Base-by-base conservation (phyloP, 2,113 vertebrate genomes). In the Pelodiscus sinensis region DNA sequence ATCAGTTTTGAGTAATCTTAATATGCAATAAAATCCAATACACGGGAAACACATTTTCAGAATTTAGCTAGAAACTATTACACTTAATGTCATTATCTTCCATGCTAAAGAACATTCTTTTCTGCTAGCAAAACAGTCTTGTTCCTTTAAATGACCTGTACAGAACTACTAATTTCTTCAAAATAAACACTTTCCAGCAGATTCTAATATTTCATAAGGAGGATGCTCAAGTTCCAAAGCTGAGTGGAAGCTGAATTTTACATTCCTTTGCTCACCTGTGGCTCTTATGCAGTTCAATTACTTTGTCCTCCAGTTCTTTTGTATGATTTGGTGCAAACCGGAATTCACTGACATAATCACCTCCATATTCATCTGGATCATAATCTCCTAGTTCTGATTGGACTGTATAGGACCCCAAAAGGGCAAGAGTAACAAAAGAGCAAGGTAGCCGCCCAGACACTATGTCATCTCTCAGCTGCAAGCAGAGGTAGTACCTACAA, bases 321-420 rank as follows among this genome's bases (percentile, higher is more conserved):
- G 99, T 99, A 96, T 99, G 99, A 94, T 99, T 99, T 0, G 99
- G 99, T 1, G 99, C 99, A 0, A 99, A 98, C 94, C 98, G 99
- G 84, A 99, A 98, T 24, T 99, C 99, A 0, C 98, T 99, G 93
- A 99, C 94, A 84, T 99, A 99, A 95, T 99, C 99, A 1, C 97
- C 98, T 83, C 98, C 98, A 1, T 98, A 98, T 78, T 99, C 99
- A 0, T 99, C 99, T 0, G 98, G 98, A 94, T 99, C 99, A 0
- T 99, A 99, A 97, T 99, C 99, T 0, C 99, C 99, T 0, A 99
- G 98, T 90, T 99, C 99, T 0, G 99, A 99, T 97, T 99, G 99
- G 52, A 99, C 99, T 0, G 99, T 99, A 96, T 99, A 99, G 21
- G 99, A 99, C 85, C 99, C 99, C 97, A 99, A 96, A 71, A 99